Conservation (phyloP, 1,140 invertebrate genomes). For the Telenomus remus region DNA sequence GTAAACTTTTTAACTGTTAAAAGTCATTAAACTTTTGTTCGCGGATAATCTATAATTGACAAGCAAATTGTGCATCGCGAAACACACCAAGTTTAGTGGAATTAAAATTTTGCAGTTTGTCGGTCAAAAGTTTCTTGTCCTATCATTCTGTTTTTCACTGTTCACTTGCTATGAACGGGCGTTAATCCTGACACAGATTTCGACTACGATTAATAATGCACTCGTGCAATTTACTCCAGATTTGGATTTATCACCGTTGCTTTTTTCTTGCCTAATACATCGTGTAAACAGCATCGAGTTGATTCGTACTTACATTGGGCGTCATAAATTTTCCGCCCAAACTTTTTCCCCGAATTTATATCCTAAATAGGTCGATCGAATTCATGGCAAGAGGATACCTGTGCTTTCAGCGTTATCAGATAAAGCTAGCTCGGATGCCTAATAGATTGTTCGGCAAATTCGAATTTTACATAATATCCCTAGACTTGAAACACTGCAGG, state of each 20-base stretch:
- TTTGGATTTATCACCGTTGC: not conserved
- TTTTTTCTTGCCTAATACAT: conserved; percentile 1
- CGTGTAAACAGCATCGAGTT: conserved; percentile 14
- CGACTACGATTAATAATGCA: conserved; percentile 18
- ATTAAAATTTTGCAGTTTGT: not conserved
- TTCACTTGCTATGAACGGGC: not conserved
- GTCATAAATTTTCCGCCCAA: conserved; percentile 11
- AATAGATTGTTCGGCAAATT: not conserved
- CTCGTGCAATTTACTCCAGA: conserved; percentile 7
- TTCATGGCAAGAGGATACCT: not conserved
- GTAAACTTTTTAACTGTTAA: not conserved
- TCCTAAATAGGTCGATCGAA: not conserved
- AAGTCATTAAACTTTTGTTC: conserved; percentile 4
- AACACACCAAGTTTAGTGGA: not conserved
- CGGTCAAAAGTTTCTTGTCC: not conserved
- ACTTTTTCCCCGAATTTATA: conserved; percentile 4
- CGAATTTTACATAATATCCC: too few relatives aligned
- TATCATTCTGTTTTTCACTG: not conserved
- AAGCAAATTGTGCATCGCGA: not conserved
- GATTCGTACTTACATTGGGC: not conserved
- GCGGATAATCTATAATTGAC: conserved; percentile 19
- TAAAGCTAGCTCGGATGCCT: not conserved
- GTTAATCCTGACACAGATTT: conserved; percentile 3
- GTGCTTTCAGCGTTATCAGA: conserved; percentile 4
- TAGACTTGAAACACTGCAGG: too few relatives aligned